phyloP scores from a whole-genome alignment of 1,140 invertebrate genomes.

The Araneus ventricosus region DNA sequence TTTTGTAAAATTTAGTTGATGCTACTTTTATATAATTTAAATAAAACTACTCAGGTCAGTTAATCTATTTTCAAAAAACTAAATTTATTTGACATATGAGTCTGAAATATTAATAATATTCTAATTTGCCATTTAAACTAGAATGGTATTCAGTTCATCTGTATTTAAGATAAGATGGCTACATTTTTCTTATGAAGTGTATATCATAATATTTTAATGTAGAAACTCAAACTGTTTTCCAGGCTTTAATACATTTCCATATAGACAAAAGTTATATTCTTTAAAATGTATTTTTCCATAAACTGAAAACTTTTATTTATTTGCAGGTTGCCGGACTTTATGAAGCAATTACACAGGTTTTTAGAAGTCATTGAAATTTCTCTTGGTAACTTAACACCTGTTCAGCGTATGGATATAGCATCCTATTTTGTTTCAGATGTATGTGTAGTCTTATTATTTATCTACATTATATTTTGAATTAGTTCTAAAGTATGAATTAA shows the following conservation, averaged over 20 bases:
- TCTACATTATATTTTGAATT: background rate
- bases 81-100: too few species aligned
- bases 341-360: conserved; percentile 84
- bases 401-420: conserved; percentile 84
- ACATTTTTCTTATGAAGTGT: background rate
- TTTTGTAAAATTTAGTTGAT: too few species aligned
- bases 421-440: conserved; percentile 85
- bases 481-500: too few species aligned
- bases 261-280: background rate
- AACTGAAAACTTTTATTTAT: background rate
- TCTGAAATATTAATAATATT: too few species aligned
- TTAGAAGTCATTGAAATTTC: conserved; percentile 83
- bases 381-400: conserved; percentile 82
- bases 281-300: background rate
- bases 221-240: too few species aligned
- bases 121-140: too few species aligned
- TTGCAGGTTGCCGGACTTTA: conserved; percentile 83
- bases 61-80: too few species aligned
- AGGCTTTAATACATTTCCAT: background rate
- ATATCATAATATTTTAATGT: background rate
- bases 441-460: conserved; percentile 42
- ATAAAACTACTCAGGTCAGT: too few species aligned
- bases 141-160: background rate
- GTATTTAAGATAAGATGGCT: background rate
- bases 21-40: too few species aligned